These are phyloP conservation scores for Anarhynchus alexandrinus DNA, from an alignment of 2,113 vertebrate genomes.

Conservation along the genomic window DNA sequence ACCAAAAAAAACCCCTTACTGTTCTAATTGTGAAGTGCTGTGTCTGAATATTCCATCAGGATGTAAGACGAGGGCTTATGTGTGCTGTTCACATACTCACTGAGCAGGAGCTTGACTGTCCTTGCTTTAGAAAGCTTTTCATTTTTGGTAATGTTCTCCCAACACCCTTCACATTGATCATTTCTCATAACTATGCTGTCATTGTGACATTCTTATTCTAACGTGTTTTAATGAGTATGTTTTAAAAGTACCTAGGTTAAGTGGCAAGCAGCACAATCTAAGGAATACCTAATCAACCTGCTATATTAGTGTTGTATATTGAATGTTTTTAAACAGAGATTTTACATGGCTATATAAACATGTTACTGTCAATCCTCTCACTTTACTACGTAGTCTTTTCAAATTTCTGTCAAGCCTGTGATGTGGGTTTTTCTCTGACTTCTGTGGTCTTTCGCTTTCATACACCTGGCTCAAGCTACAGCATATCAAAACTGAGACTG, in stretches of 20 bases:
- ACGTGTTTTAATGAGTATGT: not conserved
- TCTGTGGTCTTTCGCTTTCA: not conserved
- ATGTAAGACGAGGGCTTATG: rapidly evolving
- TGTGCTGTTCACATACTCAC: not conserved
- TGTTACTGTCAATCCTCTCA: not conserved
- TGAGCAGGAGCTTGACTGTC: not conserved
- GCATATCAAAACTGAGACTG: not conserved
- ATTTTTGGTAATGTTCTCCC: not conserved
- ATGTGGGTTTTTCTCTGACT: not conserved
- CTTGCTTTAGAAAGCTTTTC: not conserved
- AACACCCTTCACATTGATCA: not conserved
- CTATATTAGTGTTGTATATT: not conserved
- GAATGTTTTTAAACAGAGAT: not conserved
- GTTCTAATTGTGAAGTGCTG: not conserved
- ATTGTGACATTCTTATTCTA: not conserved
- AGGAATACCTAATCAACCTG: not conserved
- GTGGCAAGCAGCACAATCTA: not conserved
- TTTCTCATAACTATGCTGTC: not conserved
- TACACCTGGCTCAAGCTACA: not conserved
- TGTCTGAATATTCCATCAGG: not conserved
- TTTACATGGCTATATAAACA: not conserved
- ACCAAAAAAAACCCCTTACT: not conserved
- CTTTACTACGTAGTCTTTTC: not conserved
- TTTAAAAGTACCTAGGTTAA: not conserved
- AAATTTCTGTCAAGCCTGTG: not conserved